Evolutionary conservation across 2,888 invertebrate species (phyloP), one percentile per base, ranked within the genome.

Genomic region (Sphecodes monilicornis): DNA sequence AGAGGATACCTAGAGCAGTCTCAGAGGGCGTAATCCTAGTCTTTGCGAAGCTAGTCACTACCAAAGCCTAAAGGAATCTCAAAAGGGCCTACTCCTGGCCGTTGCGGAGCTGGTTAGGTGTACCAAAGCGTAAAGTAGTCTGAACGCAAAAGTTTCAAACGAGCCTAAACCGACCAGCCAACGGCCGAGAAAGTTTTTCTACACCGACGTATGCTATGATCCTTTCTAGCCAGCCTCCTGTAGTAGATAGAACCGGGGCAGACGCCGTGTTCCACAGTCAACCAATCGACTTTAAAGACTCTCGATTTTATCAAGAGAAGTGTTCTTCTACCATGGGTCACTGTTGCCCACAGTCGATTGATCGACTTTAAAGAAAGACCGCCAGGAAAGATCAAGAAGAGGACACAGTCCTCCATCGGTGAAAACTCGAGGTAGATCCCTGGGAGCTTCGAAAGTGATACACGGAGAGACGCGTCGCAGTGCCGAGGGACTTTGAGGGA

Each of bases 211-310:
- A 57, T 57, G 26, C 57, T 26, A 26, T 57, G 26, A 26, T 10
- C 26, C 57, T 57, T 57, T 57, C 57, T 57, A 26, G 26, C 16
- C 26, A 26, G 26, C 26, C 26, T 26, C 26, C 26, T 13, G 10
- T 26, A 13, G 54, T 8, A 46, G 46, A 22, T 46, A 46, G 46
- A 22, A 18, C 46, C 46, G 46, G 46, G 22, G 46, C 46, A 46
- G 22, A 22, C 50, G 22, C 22, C 50, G 50, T 50, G 50, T 50
- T 22, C 8, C 22, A 29, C 26, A 29, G 60, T 64, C 60, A 29
- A 64, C 29, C 60, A 18, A 29, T 29, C 60, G 60, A 64, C 60
- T 64, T 64, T 64, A 64, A 66, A 36, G 64, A 71, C 10, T 76
- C 83, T 57, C 60, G 29, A 26, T 26, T 57, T 50, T 50, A 22